Base-by-base conservation (phyloP, 1,140 invertebrate species). In the Drosophila simulans region DNA sequence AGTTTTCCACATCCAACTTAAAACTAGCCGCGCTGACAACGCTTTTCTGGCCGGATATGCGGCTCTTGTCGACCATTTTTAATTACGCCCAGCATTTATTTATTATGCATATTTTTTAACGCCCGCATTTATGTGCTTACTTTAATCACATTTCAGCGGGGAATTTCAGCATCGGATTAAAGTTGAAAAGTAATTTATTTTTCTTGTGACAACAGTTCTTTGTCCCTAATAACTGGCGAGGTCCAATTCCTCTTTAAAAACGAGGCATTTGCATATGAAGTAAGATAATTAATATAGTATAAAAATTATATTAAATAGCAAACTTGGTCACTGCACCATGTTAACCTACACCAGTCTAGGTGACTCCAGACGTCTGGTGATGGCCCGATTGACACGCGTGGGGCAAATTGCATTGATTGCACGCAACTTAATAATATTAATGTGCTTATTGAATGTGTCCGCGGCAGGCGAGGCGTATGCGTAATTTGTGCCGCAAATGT, bases 361-460 rank as follows among this genome's bases (percentile, higher is more conserved):
- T 11, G 15, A 48, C 37, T 57, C 15, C 27, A 15, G 31, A 3
- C 22, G 51, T 37, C 34, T 52, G 40, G 17, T 37, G 43, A 71
- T 56, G 35, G 39, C 27, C 60, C 58, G 79, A 88, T 83, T 88
- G 83, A 69, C 70, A 66, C 45, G 49, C 63, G 65, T 20, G 51
- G 13, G 45, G 57, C 37, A 62, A 89, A 77, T 80, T 88, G 84
- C 83, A 88, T 80, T 77, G 84, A 88, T 80, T 89, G 80, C 72
- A 80, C 71, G 80, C 66, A 73, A 77, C 66, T 80, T 83, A 86
- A 86, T 86, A 88, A 71, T 74, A 71, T 82, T 78, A 86, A 86
- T 86, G 52, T 74, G 35, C 58, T 48, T 54, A 74, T 66, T 75
- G 75, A 57, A 74, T 58, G 54, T 63, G 68, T 70, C 55, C 48